Evolutionary conservation across 2,797 vertebrate species (phyloP).

Genomic region (Brachyalestes nurse): DNA sequence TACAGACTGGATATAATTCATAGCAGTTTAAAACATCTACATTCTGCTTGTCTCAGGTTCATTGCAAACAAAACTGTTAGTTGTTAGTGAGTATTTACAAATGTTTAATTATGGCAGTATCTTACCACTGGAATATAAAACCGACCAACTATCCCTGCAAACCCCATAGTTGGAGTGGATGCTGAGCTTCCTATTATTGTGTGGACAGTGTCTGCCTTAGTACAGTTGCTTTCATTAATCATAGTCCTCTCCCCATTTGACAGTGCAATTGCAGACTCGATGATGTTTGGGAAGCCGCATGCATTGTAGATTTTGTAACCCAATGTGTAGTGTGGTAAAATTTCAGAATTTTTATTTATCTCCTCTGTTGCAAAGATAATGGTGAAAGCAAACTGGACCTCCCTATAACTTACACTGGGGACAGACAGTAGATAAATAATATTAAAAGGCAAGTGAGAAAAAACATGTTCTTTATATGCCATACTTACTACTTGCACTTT

Average conservation of each 20-base stretch:
- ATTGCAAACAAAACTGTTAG: too few relatives aligned
- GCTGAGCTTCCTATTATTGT: conserved; percentile 71
- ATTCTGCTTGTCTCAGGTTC: too few relatives aligned
- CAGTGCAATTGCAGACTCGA: conserved; percentile 72
- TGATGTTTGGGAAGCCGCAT: conserved; percentile 75
- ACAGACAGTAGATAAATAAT: not conserved
- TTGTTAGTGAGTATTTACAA: too few relatives aligned
- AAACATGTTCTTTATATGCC: not conserved
- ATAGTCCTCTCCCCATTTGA: conserved; percentile 70
- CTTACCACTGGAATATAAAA: conserved; percentile 70
- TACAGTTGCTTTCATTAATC: conserved; percentile 69
- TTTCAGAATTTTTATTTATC: conserved; percentile 65
- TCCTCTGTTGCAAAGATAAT: conserved; percentile 69
- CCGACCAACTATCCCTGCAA: conserved; percentile 72
- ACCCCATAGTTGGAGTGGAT: conserved; percentile 77
- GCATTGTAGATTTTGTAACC: conserved; percentile 69
- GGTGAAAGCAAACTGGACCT: conserved; percentile 68
- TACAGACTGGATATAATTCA: too few relatives aligned
- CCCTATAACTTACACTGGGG: conserved; percentile 71
- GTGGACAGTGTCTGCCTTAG: conserved; percentile 33
- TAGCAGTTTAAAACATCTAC: too few relatives aligned
- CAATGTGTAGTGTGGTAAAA: conserved; percentile 69
- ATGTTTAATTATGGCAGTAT: not conserved
- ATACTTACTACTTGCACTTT: conserved; percentile 54
- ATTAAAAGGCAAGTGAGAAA: not conserved